phyloP scores from a whole-genome alignment of 2,797 vertebrate species.

The Sebastes iracundus region DNA sequence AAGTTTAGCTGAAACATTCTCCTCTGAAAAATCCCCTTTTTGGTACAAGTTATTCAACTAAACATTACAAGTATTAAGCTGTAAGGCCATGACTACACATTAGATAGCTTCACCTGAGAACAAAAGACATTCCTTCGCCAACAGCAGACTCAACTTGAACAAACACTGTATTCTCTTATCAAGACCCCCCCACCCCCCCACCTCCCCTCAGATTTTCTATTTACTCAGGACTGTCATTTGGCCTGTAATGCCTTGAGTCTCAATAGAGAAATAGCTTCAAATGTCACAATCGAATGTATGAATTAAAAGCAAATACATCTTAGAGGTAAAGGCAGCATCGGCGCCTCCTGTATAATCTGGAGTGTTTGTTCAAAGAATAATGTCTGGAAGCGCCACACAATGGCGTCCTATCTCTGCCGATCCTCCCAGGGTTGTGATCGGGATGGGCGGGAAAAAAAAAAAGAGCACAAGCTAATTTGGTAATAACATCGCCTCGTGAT shows the following conservation, averaged over 20 bases:
- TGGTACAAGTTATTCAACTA: constrained; percentile 37
- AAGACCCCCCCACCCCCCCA: not conserved
- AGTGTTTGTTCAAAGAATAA: constrained; percentile 74
- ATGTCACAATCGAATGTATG: constrained; percentile 67
- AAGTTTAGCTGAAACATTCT: constrained; percentile 52
- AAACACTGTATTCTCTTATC: constrained; percentile 74
- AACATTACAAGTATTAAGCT: constrained; percentile 58
- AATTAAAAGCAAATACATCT: constrained; percentile 78
- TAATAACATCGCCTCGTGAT: constrained; percentile 75
- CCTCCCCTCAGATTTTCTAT: constrained; percentile 56
- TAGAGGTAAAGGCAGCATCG: constrained; percentile 63
- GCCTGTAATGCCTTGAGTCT: constrained; percentile 56
- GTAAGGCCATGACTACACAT: constrained; percentile 55
- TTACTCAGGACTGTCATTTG: constrained; percentile 71
- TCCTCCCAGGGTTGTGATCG: constrained; percentile 58
- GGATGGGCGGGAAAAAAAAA: constrained; percentile 45
- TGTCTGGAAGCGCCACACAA: constrained; percentile 38
- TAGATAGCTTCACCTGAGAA: constrained; percentile 59
- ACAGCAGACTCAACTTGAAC: constrained; percentile 68
- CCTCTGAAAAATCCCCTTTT: constrained; percentile 46
- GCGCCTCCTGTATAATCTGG: constrained; percentile 53
- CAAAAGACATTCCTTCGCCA: constrained; percentile 55
- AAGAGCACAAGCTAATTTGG: constrained; percentile 73
- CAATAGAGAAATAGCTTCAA: constrained; percentile 68
- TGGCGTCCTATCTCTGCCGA: constrained; percentile 46